Evolutionary conservation across 2,888 invertebrate genomes (phyloP).

Genomic region (Luperina testacea): DNA sequence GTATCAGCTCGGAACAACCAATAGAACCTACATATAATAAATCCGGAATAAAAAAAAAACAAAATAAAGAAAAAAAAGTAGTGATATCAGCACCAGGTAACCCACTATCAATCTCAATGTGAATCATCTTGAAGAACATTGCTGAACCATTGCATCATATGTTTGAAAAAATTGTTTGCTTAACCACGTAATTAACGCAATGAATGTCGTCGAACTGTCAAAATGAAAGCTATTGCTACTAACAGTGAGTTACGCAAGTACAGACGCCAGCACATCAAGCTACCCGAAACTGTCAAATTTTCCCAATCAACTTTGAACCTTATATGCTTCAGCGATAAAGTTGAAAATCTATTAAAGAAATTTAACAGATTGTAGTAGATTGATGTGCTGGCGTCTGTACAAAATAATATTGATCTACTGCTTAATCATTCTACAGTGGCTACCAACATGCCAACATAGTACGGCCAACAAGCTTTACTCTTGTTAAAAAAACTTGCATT

Average conservation of each 20-base stretch:
- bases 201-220: not conserved
- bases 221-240: not conserved
- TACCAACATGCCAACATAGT: not conserved
- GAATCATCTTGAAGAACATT: no score
- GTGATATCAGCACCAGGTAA: not conserved
- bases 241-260: not conserved
- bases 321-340: no score
- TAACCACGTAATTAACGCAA: not conserved
- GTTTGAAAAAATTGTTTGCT: no score
- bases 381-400: no score
- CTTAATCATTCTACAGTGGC: not conserved
- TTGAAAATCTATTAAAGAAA: no score
- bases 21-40: not conserved
- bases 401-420: constrained; percentile 23
- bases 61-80: not conserved
- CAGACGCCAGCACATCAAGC: no score
- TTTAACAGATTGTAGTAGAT: no score
- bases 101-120: no score
- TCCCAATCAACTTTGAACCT: no score
- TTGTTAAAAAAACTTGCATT: constrained; percentile 26
- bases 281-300: no score
- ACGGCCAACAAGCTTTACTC: not conserved
- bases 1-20: not conserved
- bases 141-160: no score
- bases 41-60: no score